A percentile compares a stretch with the other conserved stretches of the same genome.
Evolutionary conservation across 2,113 vertebrate genomes (phyloP).

Genomic region (Brienomyrus longianalis): DNA sequence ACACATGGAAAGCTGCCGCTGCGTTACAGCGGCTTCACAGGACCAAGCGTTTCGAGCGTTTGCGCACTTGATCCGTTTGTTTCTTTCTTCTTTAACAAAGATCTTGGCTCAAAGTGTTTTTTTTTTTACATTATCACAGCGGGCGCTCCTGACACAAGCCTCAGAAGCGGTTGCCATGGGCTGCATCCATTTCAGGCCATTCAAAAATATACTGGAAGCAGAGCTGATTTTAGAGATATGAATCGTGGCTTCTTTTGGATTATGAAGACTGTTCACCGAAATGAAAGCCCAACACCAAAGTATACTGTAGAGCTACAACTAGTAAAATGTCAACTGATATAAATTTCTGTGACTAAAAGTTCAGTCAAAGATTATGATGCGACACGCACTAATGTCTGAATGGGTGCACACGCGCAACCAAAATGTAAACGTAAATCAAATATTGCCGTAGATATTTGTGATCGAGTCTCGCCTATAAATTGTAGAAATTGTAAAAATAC

Average conservation of each 20-base stretch:
- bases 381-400: not conserved
- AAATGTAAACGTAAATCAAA: not conserved
- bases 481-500: not conserved
- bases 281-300: not conserved
- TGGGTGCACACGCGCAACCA: not conserved
- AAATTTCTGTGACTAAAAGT: not conserved
- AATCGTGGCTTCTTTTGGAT: not conserved
- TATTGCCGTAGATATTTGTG: not conserved
- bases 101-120: not conserved
- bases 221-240: not conserved
- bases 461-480: not conserved
- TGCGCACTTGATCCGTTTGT: not conserved
- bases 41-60: not conserved
- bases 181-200: not conserved
- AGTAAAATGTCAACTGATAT: not conserved
- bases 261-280: not conserved
- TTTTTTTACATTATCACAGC: not conserved
- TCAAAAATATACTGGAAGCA: not conserved
- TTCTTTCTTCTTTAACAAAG: not conserved
- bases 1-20: not conserved
- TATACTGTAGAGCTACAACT: not conserved
- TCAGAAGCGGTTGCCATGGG: not conserved
- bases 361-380: not conserved
- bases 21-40: not conserved
- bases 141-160: not conserved